phyloP scores from a whole-genome alignment of 2,797 vertebrate species.

The Ambastaia sidthimunki region DNA sequence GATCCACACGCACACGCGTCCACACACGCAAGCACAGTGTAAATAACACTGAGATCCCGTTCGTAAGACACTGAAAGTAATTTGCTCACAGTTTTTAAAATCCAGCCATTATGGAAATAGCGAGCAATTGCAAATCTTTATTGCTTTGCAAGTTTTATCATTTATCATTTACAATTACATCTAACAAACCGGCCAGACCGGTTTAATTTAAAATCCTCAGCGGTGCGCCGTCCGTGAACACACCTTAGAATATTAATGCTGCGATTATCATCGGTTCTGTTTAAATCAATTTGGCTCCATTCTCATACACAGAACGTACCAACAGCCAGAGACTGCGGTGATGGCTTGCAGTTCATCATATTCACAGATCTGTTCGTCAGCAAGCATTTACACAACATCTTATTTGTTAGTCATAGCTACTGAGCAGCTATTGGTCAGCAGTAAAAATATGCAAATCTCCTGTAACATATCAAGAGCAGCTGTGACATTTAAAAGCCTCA shows the following conservation, averaged over 20 bases:
- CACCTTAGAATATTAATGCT: slow-evolving; percentile 73
- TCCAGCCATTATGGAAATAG: slow-evolving; percentile 63
- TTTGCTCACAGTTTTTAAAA: slow-evolving; percentile 60
- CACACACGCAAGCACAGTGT: neutral
- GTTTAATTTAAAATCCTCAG: slow-evolving; percentile 69
- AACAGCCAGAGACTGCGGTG: slow-evolving; percentile 28
- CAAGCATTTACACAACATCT: slow-evolving; percentile 25
- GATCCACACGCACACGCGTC: neutral
- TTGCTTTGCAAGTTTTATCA: slow-evolving; percentile 66
- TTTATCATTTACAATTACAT: slow-evolving; percentile 71
- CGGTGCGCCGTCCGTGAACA: slow-evolving; percentile 62
- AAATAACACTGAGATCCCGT: slow-evolving; percentile 50
- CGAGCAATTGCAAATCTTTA: slow-evolving; percentile 65
- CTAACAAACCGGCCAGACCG: slow-evolving; percentile 71
- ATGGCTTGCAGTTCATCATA: slow-evolving; percentile 4
- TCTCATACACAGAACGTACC: slow-evolving; percentile 61
- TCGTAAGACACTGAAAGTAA: slow-evolving; percentile 52
- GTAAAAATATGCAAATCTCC: slow-evolving; percentile 38
- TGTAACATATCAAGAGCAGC: slow-evolving; percentile 17
- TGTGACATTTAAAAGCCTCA: slow-evolving; percentile 30
- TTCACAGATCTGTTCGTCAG: slow-evolving; percentile 11
- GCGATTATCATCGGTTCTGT: slow-evolving; percentile 63
- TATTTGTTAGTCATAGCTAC: slow-evolving; percentile 31
- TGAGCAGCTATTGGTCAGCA: slow-evolving; percentile 20
- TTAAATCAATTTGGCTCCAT: slow-evolving; percentile 70